These are phyloP conservation scores for Patiria miniata DNA, from an alignment of 35 echinoderm and acorn worm species.

Conservation along the genomic window DNA sequence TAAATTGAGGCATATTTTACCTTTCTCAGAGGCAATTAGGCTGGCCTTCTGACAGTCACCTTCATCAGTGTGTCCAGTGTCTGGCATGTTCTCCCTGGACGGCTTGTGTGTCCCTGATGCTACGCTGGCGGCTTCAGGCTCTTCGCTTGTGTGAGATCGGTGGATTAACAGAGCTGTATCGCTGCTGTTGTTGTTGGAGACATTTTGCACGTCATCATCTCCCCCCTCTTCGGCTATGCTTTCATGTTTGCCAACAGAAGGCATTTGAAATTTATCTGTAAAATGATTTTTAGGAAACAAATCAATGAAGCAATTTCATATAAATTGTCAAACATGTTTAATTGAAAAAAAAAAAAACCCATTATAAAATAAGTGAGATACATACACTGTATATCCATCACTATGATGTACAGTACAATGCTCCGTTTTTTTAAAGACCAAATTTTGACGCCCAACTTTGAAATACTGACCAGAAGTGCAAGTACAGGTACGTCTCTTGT, in stretches of 20 bases:
- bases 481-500: no score
- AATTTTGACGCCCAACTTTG: no score
- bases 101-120: background rate
- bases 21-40: slow-evolving; percentile 51
- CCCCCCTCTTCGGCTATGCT: background rate
- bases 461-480: no score
- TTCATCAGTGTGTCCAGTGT: background rate
- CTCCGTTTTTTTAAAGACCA: no score
- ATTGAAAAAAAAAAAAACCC: background rate
- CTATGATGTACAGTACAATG: no score
- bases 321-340: no score
- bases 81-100: background rate
- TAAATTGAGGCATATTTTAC: slow-evolving; percentile 3
- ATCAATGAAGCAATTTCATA: no score
- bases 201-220: background rate
- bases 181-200: slow-evolving; percentile 44
- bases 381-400: no score
- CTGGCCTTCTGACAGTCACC: slow-evolving; percentile 29
- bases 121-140: background rate
- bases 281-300: background rate
- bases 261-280: slow-evolving; percentile 17
- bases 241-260: slow-evolving; percentile 7
- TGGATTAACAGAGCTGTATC: background rate
- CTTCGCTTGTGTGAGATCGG: background rate
- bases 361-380: no score